A percentile compares a stretch with the other conserved stretches of the same genome.
Conservation (phyloP, 1,140 invertebrate genomes). For the Tetragonula clypearis region DNA sequence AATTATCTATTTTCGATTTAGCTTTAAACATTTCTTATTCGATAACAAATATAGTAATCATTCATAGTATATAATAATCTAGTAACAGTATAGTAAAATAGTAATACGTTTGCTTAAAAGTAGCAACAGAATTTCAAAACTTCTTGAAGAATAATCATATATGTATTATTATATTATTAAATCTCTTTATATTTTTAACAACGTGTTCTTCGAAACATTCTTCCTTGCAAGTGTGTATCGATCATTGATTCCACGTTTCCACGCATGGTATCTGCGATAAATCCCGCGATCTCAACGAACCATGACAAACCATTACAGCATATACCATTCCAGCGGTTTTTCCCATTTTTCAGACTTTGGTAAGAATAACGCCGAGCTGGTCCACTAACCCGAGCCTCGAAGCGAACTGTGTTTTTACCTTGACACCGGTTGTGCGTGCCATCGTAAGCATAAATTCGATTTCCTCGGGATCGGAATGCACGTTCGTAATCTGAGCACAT, state of each 20-base stretch:
- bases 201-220: neutral
- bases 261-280: slow-evolving; percentile 6
- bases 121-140: too few species aligned
- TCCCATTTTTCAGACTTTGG: neutral
- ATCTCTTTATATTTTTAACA: too few species aligned
- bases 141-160: too few species aligned
- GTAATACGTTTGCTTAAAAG: too few species aligned
- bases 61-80: too few species aligned
- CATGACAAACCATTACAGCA: slow-evolving; percentile 10
- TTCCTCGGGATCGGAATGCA: neutral
- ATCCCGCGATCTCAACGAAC: slow-evolving; percentile 13
- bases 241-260: neutral
- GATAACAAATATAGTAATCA: too few species aligned
- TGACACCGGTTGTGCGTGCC: neutral
- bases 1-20: too few species aligned
- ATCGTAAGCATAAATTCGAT: neutral
- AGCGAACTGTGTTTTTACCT: neutral
- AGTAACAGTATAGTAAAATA: too few species aligned
- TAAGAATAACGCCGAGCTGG: neutral
- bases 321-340: neutral
- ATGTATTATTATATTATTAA: too few species aligned
- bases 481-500: neutral
- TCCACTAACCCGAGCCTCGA: slow-evolving; percentile 12
- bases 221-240: neutral
- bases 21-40: too few species aligned